Evolutionary conservation across 2,797 vertebrate genomes (phyloP).

Genomic region (Oceanodroma leucorhoa): DNA sequence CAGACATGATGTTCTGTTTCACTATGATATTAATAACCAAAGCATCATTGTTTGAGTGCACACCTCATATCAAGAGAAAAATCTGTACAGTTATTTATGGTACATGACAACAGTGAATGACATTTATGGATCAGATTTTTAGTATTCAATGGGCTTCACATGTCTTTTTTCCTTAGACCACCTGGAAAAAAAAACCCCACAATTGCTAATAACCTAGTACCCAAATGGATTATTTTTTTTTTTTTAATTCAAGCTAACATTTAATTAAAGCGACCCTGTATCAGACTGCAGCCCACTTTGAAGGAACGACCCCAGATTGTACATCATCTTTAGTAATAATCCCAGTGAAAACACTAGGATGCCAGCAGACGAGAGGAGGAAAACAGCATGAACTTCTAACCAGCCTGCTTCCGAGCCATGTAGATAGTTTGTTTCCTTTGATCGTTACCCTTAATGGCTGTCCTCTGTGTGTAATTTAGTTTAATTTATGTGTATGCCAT

Average conservation of each 20-base stretch:
- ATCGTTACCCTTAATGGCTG: slow-evolving; percentile 49
- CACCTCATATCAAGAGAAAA: neutral
- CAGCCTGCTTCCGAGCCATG: neutral
- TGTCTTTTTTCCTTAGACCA: neutral
- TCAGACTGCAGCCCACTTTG: neutral
- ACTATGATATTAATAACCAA: neutral
- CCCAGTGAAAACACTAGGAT: slow-evolving; percentile 25
- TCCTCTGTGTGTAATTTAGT: slow-evolving; percentile 59
- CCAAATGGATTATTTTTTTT: neutral
- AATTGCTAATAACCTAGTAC: neutral
- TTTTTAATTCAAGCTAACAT: neutral
- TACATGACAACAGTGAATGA: neutral
- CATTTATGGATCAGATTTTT: neutral
- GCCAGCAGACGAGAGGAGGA: slow-evolving; percentile 6
- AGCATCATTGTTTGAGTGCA: neutral
- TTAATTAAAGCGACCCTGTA: slow-evolving; percentile 34
- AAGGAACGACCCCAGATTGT: slow-evolving; percentile 11
- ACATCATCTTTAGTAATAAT: slow-evolving; percentile 30
- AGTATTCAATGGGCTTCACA: neutral
- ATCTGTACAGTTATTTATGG: neutral
- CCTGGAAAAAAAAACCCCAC: neutral
- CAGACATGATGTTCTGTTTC: neutral
- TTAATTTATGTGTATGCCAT: slow-evolving; percentile 64
- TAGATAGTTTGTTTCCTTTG: slow-evolving; percentile 59
- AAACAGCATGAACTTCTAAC: slow-evolving; percentile 45